A percentile compares a stretch with the other conserved stretches of the same genome.
These are phyloP conservation scores for Aricia artaxerxes DNA, from an alignment of 2,888 invertebrate species.

Conservation along the genomic window DNA sequence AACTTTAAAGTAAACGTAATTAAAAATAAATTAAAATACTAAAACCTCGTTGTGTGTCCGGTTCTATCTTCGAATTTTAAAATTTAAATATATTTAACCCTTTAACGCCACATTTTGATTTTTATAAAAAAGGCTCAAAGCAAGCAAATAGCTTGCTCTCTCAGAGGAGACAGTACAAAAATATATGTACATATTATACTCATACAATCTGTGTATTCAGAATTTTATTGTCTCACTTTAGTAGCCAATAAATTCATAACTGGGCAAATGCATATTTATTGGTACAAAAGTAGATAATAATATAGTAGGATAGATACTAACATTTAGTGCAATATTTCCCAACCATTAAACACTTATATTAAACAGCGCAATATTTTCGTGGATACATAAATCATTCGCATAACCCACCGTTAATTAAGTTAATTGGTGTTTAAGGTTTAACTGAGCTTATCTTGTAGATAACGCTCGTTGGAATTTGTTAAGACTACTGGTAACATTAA, in stretches of 20 bases:
- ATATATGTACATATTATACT: too few species aligned
- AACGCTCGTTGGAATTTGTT: conserved; percentile 17
- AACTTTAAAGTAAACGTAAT: neutral
- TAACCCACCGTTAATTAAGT: conserved; percentile 2
- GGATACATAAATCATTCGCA: conserved; percentile 23
- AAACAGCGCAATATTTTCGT: conserved; percentile 20
- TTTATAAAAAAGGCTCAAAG: too few species aligned
- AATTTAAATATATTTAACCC: neutral
- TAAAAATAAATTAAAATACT: neutral
- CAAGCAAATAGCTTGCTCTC: neutral
- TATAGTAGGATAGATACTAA: neutral
- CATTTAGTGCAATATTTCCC: neutral
- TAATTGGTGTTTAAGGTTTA: conserved; percentile 25
- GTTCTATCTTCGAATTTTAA: neutral
- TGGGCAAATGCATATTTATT: too few species aligned
- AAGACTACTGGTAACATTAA: conserved; percentile 21
- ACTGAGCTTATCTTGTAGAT: conserved; percentile 13
- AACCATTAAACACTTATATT: neutral
- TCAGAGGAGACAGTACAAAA: neutral
- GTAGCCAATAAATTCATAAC: too few species aligned
- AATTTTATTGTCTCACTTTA: too few species aligned
- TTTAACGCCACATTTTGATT: neutral
- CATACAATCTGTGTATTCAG: too few species aligned
- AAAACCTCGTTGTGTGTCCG: neutral
- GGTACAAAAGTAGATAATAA: neutral